These are phyloP conservation scores for Bombus sylvicola DNA, from an alignment of 1,140 invertebrate genomes.

Conservation along the genomic window DNA sequence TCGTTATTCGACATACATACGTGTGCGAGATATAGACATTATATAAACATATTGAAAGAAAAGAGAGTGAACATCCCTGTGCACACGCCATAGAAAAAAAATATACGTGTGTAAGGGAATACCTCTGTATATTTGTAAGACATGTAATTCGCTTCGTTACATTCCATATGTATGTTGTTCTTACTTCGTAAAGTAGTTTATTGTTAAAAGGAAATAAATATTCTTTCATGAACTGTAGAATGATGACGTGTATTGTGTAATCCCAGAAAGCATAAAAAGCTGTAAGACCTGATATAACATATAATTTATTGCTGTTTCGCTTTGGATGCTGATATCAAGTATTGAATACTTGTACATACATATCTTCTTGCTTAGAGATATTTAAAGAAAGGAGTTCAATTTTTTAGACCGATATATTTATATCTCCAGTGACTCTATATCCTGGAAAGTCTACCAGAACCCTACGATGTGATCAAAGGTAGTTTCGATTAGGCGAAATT, in stretches of 20 bases:
- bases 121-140: conserved; percentile 48
- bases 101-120: not conserved
- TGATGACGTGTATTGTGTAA: conserved; percentile 34
- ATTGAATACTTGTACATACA: not conserved
- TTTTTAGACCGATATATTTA: conserved; percentile 40
- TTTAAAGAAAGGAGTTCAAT: not conserved
- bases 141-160: conserved; percentile 16
- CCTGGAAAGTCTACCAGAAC: conserved; percentile 77
- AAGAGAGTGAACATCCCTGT: not conserved
- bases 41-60: not conserved
- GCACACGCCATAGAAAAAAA: not conserved
- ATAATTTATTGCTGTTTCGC: not conserved
- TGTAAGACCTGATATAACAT: not conserved
- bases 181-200: conserved; percentile 10
- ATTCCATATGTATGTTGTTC: conserved; percentile 39
- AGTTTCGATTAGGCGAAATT: conserved; percentile 49
- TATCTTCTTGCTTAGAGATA: not conserved
- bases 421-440: conserved; percentile 59
- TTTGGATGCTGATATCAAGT: no score
- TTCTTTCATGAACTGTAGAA: conserved; percentile 18
- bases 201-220: conserved; percentile 20
- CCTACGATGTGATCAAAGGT: conserved; percentile 58
- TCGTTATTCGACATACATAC: conserved; percentile 32
- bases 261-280: not conserved
- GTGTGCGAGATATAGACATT: conserved; percentile 26